Base-by-base conservation (phyloP, 92 coral and sea anemone species). In the Actinernus sp. region DNA sequence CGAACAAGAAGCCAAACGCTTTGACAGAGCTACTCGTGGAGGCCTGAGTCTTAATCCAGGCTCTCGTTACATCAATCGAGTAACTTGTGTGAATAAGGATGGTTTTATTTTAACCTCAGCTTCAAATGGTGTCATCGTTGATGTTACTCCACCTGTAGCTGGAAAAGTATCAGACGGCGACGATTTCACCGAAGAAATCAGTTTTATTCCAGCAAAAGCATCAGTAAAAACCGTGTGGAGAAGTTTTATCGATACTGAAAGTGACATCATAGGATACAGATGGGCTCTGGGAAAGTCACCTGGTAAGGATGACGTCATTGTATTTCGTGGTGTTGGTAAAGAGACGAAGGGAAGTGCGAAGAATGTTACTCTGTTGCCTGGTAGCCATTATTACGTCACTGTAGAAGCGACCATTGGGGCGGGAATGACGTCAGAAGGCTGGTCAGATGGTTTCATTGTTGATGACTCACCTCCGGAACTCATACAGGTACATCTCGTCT, bases 361-460 rank as follows among this genome's bases (percentile, higher is more conserved):
- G 44, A 91, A 91, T 67, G 73, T 95, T 31, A 83, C 90, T 13
- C 84, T 91, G 26, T 37, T 53, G 40, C 65, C 89, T 31, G 81
- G 88, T 23, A 50, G 31, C n/a, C 68, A 81, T 10, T 95, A 95
- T 74, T 91, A 78, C 81, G 78, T 87, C 49, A 95, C 97, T 11
- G 91, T 95, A 1, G 87, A 88, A 76, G 99, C 95, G 2, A 78
- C 86, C 4, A 75, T 82, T 60, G 68, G 77, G 18, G 93, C 92
- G n/a, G 95, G 99, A 10, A 49, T 89, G 70, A 79, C 88, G 24
- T 87, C 90, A 17, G 85, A 80, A 65, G 93, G 75, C 11, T 79
- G 92, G 79, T 91, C 99, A 3, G 87, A 87, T 68, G 99, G 99
- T 7, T 95, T 95, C 37, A 62, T 84, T 44, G 92, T 95, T 9